A percentile compares a stretch with the other conserved stretches of the same genome.
phyloP scores from a whole-genome alignment of 2,113 vertebrate species.

The rat (Rattus norvegicus) region DNA sequence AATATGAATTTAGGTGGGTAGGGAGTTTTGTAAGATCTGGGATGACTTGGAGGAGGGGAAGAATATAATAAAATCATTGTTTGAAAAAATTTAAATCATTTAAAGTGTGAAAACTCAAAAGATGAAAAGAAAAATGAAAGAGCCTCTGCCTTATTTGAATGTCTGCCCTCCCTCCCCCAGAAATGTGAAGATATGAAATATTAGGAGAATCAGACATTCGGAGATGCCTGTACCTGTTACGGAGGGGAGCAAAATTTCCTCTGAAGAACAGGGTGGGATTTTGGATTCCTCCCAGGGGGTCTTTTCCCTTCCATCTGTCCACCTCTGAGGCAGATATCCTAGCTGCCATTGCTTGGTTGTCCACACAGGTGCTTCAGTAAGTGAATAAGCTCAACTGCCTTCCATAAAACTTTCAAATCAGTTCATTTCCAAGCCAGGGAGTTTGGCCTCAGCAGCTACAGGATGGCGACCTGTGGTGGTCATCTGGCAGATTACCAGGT shows the following conservation, averaged over 20 bases:
- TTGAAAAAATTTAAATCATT: neutral
- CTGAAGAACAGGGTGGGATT: neutral
- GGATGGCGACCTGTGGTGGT: neutral
- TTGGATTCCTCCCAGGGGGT: neutral
- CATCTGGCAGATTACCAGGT: neutral
- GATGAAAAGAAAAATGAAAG: neutral
- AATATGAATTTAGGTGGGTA: neutral
- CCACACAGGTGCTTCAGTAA: slow-evolving; percentile 20
- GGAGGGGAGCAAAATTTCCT: neutral
- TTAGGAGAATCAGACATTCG: neutral
- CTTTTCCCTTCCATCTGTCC: neutral
- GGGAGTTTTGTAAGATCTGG: neutral
- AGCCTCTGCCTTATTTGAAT: neutral
- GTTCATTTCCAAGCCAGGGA: slow-evolving; percentile 41
- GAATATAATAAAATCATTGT: neutral
- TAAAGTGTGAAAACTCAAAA: neutral
- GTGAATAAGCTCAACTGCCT: neutral
- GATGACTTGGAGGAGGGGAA: neutral
- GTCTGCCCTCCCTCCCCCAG: neutral
- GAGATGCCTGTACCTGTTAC: neutral
- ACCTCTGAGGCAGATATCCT: neutral
- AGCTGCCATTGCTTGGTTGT: neutral
- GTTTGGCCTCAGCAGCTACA: neutral
- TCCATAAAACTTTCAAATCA: slow-evolving; percentile 53
- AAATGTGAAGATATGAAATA: neutral